Evolutionary conservation across 2,113 vertebrate genomes (phyloP).

Genomic region (Phoxinus phoxinus): DNA sequence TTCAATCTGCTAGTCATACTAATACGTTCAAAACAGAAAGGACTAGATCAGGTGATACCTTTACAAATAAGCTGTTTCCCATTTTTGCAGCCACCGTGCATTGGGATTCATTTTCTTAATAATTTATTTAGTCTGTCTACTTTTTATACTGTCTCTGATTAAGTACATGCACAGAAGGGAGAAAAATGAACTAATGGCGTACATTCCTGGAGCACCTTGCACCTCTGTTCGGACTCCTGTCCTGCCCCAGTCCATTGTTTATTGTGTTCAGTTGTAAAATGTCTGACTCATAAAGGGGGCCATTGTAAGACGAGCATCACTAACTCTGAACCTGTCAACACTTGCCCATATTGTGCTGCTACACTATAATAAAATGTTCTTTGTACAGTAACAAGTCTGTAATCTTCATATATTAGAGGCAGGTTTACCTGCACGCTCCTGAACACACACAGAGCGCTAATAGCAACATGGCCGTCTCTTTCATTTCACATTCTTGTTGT

Average conservation of each 20-base stretch:
- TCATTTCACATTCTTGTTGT: not conserved
- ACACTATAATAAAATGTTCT: constrained; percentile 51
- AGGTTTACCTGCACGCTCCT: constrained; percentile 47
- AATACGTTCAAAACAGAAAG: no score
- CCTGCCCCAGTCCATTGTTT: constrained; percentile 51
- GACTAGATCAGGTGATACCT: no score
- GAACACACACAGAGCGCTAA: constrained; percentile 37
- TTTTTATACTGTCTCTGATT: not conserved
- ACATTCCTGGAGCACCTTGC: constrained; percentile 35
- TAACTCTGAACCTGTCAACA: constrained; percentile 53
- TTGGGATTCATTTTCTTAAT: no score
- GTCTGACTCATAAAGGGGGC: constrained; percentile 42
- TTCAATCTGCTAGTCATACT: no score
- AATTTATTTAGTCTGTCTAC: not conserved
- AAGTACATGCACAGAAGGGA: not conserved
- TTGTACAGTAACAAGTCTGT: constrained; percentile 57
- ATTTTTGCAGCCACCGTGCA: no score
- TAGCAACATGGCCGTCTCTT: constrained; percentile 24
- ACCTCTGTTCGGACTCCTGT: constrained; percentile 23
- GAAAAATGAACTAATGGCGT: constrained; percentile 1
- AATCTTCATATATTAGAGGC: constrained; percentile 56
- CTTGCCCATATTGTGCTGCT: constrained; percentile 56
- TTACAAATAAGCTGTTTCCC: no score
- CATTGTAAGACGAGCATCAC: constrained; percentile 51
- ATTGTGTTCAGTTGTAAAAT: constrained; percentile 52